Conservation (phyloP, 2,888 invertebrate genomes). For the Ditylenchus weischeri region DNA sequence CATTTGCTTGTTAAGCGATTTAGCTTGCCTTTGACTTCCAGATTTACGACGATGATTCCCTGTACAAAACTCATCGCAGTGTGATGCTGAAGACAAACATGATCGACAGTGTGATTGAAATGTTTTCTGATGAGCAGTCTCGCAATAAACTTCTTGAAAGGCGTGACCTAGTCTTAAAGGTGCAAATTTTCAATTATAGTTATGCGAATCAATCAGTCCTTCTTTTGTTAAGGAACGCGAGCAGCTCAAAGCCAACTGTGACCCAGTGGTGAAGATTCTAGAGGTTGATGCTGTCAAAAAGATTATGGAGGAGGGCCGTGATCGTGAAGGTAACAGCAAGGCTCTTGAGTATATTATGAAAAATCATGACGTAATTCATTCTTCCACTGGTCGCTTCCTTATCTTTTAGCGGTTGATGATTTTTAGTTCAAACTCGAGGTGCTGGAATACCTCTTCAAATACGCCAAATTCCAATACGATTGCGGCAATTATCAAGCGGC, state of each 20-base stretch:
- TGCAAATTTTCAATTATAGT: too few species aligned
- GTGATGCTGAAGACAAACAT: slow-evolving; percentile 95
- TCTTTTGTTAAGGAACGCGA: slow-evolving; percentile 68
- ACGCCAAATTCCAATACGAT: slow-evolving; percentile 95
- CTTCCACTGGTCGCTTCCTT: too few species aligned
- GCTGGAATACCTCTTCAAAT: slow-evolving; percentile 87
- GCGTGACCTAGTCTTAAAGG: slow-evolving; percentile 55
- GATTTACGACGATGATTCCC: slow-evolving; percentile 89
- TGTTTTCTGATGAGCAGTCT: slow-evolving; percentile 70
- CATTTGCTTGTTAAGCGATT: too few species aligned
- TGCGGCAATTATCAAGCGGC: slow-evolving; percentile 95
- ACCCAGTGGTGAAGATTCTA: slow-evolving; percentile 82
- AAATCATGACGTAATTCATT: slow-evolving; percentile 74
- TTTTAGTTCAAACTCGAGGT: slow-evolving; percentile 66
- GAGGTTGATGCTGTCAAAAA: slow-evolving; percentile 82
- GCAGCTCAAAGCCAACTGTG: slow-evolving; percentile 81
- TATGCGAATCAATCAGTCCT: too few species aligned
- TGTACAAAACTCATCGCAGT: slow-evolving; percentile 86
- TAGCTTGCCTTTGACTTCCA: slow-evolving; percentile 62
- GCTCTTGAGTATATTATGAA: slow-evolving; percentile 81
- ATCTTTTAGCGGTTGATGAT: too few species aligned
- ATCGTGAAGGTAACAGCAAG: slow-evolving; percentile 54
- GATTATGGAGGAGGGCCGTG: slow-evolving; percentile 51
- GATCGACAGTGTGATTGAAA: slow-evolving; percentile 98
- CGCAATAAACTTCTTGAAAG: slow-evolving; percentile 63